Conservation (phyloP, 1,140 invertebrate genomes). For the Probaryconus sp. region DNA sequence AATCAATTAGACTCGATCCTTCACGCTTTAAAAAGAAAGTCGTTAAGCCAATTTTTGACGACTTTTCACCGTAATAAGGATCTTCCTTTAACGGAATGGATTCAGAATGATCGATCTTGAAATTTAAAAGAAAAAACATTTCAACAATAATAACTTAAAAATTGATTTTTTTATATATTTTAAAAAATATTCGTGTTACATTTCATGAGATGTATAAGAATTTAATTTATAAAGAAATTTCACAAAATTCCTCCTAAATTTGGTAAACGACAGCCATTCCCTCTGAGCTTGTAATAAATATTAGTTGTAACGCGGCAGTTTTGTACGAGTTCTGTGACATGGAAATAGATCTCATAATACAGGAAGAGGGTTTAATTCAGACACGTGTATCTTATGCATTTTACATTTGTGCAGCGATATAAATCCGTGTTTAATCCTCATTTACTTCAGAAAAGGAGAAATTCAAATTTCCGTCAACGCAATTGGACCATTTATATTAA, state of each 20-base stretch:
- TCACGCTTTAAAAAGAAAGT: slow-evolving; percentile 48
- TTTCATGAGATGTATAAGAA: too few species aligned
- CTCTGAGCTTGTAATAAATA: slow-evolving; percentile 17
- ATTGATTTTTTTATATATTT: too few species aligned
- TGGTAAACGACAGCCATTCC: too few species aligned
- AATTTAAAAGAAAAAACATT: background rate
- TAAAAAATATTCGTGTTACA: too few species aligned
- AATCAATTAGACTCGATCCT: slow-evolving; percentile 42
- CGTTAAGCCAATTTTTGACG: slow-evolving; percentile 42
- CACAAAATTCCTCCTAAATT: slow-evolving; percentile 7
- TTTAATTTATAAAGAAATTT: too few species aligned
- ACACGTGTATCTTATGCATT: slow-evolving; percentile 38
- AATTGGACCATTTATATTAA: slow-evolving; percentile 54
- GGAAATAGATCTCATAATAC: slow-evolving; percentile 46
- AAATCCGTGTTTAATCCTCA: slow-evolving; percentile 56
- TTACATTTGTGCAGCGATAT: slow-evolving; percentile 50
- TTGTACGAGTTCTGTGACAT: slow-evolving; percentile 16
- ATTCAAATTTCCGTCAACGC: slow-evolving; percentile 32
- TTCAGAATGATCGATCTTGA: slow-evolving; percentile 2
- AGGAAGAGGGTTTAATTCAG: slow-evolving; percentile 49
- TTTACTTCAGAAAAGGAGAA: slow-evolving; percentile 37
- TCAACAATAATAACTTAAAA: too few species aligned
- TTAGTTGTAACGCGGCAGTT: slow-evolving; percentile 7
- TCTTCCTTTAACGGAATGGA: slow-evolving; percentile 8
- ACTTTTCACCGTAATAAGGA: slow-evolving; percentile 25